Evolutionary conservation across 2,888 invertebrate species (phyloP).

Genomic region (Drosophila barbarae): DNA sequence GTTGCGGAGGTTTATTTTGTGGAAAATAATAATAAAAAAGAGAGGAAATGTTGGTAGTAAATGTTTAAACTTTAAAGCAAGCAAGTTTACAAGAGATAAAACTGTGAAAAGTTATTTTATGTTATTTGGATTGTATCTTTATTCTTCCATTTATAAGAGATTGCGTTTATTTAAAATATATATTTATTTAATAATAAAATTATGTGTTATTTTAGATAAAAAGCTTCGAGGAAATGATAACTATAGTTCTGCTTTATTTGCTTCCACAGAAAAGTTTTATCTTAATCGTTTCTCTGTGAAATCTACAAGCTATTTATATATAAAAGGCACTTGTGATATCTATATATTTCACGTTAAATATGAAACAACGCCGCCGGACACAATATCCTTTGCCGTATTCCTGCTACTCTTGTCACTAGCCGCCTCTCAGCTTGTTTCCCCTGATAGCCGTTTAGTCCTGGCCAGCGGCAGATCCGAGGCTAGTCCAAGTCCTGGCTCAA

Average conservation of each 20-base stretch:
- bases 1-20: not conserved
- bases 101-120: no score
- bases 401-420: conserved; percentile 40
- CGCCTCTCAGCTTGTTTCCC: conserved; percentile 33
- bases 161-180: not conserved
- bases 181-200: not conserved
- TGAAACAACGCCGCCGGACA: conserved; percentile 20
- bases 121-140: not conserved
- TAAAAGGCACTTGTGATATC: conserved; percentile 14
- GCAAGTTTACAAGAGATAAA: not conserved
- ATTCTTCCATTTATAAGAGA: not conserved
- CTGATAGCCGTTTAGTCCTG: conserved; percentile 49
- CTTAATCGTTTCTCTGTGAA: not conserved
- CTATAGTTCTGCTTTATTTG: not conserved
- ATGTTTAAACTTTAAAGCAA: not conserved
- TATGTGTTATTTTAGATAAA: not conserved
- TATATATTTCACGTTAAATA: conserved; percentile 11
- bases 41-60: not conserved
- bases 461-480: conserved; percentile 43
- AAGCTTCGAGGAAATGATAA: not conserved
- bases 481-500: conserved; percentile 28
- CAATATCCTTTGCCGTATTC: conserved; percentile 18
- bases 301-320: conserved; percentile 14
- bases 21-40: conserved; percentile 1
- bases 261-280: not conserved